Percentiles rank a stretch among this genome's conserved stretches.
These are phyloP conservation scores for Gambusia yucatana DNA, from an alignment of 2,797 vertebrate genomes.

Conservation along the genomic window DNA sequence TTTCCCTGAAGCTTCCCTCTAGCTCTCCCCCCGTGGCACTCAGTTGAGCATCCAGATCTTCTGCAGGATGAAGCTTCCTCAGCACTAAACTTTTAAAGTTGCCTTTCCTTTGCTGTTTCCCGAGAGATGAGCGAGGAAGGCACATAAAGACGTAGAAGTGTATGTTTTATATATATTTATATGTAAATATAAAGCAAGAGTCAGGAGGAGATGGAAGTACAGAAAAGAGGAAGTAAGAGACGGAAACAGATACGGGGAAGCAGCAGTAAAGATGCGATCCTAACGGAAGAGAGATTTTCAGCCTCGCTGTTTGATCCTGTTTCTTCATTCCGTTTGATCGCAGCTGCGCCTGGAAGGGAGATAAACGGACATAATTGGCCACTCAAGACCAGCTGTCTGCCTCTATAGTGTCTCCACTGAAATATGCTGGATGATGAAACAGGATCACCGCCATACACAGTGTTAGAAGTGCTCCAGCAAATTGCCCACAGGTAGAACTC, in stretches of 20 bases:
- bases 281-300: constrained; percentile 71
- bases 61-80: constrained; percentile 52
- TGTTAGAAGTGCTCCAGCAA: constrained; percentile 23
- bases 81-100: constrained; percentile 66
- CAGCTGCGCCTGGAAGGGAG: constrained; percentile 78
- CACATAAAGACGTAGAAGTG: constrained; percentile 36
- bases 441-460: constrained; percentile 34
- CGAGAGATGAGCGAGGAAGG: constrained; percentile 47
- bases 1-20: constrained; percentile 3
- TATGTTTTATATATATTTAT: neutral
- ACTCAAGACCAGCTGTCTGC: constrained; percentile 80
- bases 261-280: constrained; percentile 49
- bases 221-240: constrained; percentile 52
- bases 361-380: constrained; percentile 82
- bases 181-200: neutral
- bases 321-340: constrained; percentile 79
- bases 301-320: constrained; percentile 73
- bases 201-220: constrained; percentile 41
- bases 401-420: constrained; percentile 68
- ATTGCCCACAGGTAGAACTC: constrained; percentile 45
- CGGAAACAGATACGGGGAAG: constrained; percentile 55
- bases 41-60: constrained; percentile 10
- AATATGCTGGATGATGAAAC: constrained; percentile 69
- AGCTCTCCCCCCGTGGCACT: constrained; percentile 20
- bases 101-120: constrained; percentile 48